Percentiles rank a stretch among this genome's conserved stretches.
phyloP scores from a whole-genome alignment of 1,140 invertebrate genomes.

The Drosophila albomicans region DNA sequence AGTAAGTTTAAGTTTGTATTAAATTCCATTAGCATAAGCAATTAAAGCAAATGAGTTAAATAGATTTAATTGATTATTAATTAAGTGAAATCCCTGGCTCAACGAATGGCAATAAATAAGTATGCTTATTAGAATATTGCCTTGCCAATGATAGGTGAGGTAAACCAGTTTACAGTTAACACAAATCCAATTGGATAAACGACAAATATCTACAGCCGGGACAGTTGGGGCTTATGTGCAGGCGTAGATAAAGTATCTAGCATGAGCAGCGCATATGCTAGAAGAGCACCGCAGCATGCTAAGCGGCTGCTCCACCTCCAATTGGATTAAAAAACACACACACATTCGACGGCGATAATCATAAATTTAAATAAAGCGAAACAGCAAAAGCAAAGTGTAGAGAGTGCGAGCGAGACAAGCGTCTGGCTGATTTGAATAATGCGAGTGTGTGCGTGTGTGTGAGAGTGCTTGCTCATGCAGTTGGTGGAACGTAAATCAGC shows the following conservation, averaged over 20 bases:
- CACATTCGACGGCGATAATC: conserved; percentile 52
- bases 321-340: conserved; percentile 70
- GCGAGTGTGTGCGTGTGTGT: conserved; percentile 41
- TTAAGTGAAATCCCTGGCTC: too few relatives aligned
- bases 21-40: too few relatives aligned
- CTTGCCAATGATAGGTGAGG: conserved; percentile 48
- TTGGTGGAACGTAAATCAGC: conserved; percentile 29
- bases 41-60: too few relatives aligned
- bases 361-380: conserved; percentile 75
- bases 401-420: conserved; percentile 44
- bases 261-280: conserved; percentile 40
- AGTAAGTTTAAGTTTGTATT: too few relatives aligned
- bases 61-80: too few relatives aligned
- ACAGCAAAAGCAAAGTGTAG: conserved; percentile 4
- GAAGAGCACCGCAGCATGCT: conserved; percentile 62
- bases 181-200: conserved; percentile 77
- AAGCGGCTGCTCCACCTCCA: conserved; percentile 68
- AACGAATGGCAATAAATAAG: neutral
- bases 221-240: conserved; percentile 57
- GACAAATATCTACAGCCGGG: conserved; percentile 38
- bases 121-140: neutral
- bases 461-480: conserved; percentile 11
- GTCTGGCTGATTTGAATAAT: conserved; percentile 69
- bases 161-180: conserved; percentile 65
- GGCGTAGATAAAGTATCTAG: conserved; percentile 53